A percentile compares a stretch with the other conserved stretches of the same genome.
Evolutionary conservation across 1,140 invertebrate genomes (phyloP).

Genomic region (Heterodera schachtii): DNA sequence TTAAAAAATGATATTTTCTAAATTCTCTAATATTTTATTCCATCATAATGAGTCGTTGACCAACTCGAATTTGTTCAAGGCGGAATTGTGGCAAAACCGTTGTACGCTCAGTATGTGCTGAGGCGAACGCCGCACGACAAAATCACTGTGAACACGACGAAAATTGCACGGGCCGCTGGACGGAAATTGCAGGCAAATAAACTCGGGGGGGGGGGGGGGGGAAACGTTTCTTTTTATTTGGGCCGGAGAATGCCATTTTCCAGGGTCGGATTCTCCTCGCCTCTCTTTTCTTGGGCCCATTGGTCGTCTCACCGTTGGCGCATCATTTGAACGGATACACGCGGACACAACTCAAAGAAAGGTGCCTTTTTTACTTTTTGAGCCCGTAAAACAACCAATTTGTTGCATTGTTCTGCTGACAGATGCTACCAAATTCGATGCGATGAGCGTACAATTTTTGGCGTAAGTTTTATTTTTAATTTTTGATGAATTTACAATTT

Average conservation of each 20-base stretch:
- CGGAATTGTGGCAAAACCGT: background rate
- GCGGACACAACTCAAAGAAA: slow-evolving; percentile 2
- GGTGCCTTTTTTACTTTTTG: background rate
- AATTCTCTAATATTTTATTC: too few relatives aligned
- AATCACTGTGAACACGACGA: slow-evolving; percentile 51
- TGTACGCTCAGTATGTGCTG: slow-evolving; percentile 36
- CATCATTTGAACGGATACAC: background rate
- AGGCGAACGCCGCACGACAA: slow-evolving; percentile 42
- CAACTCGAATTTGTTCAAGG: background rate
- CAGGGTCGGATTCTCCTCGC: slow-evolving; percentile 15
- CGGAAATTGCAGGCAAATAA: slow-evolving; percentile 33
- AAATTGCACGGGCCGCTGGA: slow-evolving; percentile 46
- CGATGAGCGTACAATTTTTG: slow-evolving; percentile 17
- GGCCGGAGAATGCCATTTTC: background rate
- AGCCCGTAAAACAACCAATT: slow-evolving; percentile 7
- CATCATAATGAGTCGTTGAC: too few relatives aligned
- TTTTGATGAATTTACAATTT: too few relatives aligned
- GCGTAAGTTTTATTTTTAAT: slow-evolving; percentile 9
- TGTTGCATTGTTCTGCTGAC: slow-evolving; percentile 27
- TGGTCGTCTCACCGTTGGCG: slow-evolving; percentile 4
- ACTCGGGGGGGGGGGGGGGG: background rate
- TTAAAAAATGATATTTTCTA: too few relatives aligned
- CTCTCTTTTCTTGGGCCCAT: background rate
- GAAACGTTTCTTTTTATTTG: background rate
- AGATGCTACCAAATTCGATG: slow-evolving; percentile 47